Percentiles rank a stretch among this genome's conserved stretches.
phyloP scores from a whole-genome alignment of 2,113 vertebrate genomes.

The Tursiops truncatus region DNA sequence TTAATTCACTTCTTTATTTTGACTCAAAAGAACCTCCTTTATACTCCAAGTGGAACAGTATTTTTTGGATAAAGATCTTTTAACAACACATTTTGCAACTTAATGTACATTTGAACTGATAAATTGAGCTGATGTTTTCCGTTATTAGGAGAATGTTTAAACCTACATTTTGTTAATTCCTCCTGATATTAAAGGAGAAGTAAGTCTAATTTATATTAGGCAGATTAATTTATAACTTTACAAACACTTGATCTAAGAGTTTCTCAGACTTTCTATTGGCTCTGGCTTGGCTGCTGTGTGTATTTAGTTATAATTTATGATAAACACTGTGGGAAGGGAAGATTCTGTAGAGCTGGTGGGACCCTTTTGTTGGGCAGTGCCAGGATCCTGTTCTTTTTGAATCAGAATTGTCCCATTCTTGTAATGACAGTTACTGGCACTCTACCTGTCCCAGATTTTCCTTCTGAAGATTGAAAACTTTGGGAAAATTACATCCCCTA shows the following conservation, averaged over 20 bases:
- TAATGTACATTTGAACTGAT: slow-evolving; percentile 22
- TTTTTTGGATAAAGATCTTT: slow-evolving; percentile 30
- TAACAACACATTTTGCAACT: slow-evolving; percentile 4
- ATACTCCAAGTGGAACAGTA: neutral
- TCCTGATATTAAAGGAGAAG: neutral
- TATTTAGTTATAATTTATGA: neutral
- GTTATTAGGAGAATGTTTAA: neutral
- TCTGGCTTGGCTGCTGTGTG: neutral
- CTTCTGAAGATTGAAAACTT: slow-evolving; percentile 3
- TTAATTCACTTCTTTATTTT: slow-evolving; percentile 15
- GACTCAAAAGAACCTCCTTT: neutral
- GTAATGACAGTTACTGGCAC: neutral
- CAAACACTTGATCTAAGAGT: neutral
- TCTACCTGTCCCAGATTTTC: neutral
- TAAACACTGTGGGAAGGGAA: neutral
- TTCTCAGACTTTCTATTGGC: neutral
- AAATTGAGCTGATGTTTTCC: neutral
- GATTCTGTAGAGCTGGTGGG: neutral
- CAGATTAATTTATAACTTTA: slow-evolving; percentile 18
- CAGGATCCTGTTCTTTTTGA: neutral
- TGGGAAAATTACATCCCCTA: neutral
- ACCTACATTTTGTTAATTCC: neutral
- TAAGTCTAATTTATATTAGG: slow-evolving; percentile 12
- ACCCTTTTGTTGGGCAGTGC: neutral
- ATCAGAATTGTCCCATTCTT: neutral